Conservation (phyloP, 2,888 invertebrate species). For the Microctonus brassicae region DNA sequence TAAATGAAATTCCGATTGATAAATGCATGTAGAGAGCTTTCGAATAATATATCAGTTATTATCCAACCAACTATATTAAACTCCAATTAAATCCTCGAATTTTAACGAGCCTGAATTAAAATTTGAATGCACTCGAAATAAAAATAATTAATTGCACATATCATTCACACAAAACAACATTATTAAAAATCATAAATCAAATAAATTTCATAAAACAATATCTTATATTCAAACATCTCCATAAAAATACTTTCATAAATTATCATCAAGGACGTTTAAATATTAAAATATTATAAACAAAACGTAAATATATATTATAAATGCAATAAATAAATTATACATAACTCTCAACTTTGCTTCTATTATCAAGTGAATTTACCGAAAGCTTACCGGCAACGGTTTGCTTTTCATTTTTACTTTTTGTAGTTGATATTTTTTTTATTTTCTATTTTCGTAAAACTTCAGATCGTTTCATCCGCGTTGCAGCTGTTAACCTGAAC, state of each 20-base stretch:
- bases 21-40: slow-evolving; percentile 35
- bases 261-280: slow-evolving; percentile 5
- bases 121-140: too few species aligned
- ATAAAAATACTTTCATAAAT: background rate
- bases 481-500: slow-evolving; percentile 37
- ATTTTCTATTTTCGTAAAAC: background rate
- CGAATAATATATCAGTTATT: slow-evolving; percentile 39
- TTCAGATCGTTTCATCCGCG: slow-evolving; percentile 8
- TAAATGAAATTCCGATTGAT: slow-evolving; percentile 16
- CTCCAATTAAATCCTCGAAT: background rate
- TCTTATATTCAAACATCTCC: too few species aligned
- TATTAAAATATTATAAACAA: background rate
- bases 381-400: background rate
- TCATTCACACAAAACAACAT: too few species aligned
- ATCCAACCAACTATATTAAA: slow-evolving; percentile 9
- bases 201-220: slow-evolving; percentile 1
- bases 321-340: background rate
- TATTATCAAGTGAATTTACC: background rate
- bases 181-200: too few species aligned
- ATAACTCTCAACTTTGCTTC: background rate
- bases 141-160: too few species aligned
- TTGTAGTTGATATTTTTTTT: background rate
- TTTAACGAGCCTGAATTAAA: too few species aligned
- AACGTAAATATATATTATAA: background rate
- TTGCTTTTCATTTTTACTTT: background rate